Conservation (phyloP, 2,888 invertebrate species). For the Stramonita haemastoma region DNA sequence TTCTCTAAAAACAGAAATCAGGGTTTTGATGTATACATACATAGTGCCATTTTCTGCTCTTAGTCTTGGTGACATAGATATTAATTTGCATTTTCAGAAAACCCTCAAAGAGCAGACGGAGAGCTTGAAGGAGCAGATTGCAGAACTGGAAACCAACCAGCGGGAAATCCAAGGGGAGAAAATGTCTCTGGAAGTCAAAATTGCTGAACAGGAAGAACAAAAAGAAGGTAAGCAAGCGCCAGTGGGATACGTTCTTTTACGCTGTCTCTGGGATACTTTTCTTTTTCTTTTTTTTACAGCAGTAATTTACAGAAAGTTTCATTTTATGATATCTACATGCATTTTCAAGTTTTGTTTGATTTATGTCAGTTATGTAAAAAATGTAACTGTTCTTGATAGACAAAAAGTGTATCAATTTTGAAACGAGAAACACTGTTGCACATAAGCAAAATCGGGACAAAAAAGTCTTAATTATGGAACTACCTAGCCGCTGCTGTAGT, state of each 20-base stretch:
- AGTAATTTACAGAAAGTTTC: not conserved
- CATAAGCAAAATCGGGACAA: no score
- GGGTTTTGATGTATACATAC: not conserved
- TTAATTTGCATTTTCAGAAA: not conserved
- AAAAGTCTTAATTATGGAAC: no score
- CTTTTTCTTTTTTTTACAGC: not conserved
- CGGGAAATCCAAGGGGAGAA: constrained; percentile 54
- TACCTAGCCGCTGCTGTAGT: no score
- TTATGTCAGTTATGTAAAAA: no score
- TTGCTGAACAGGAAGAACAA: constrained; percentile 56
- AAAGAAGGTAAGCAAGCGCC: constrained; percentile 51
- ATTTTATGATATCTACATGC: no score
- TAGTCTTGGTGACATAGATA: not conserved
- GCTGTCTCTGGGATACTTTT: no score
- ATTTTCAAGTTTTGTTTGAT: no score
- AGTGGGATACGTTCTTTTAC: no score
- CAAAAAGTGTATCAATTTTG: no score
- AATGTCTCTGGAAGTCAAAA: constrained; percentile 53
- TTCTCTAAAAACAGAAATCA: not conserved
- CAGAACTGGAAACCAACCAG: constrained; percentile 35
- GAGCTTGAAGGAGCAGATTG: constrained; percentile 38
- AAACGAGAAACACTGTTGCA: no score
- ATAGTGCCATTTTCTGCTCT: not conserved
- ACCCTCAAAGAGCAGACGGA: constrained; percentile 26
- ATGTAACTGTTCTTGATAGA: no score